Evolutionary conservation across 2,888 invertebrate species (phyloP), one percentile per base, ranked within the genome.

Genomic region (Eueremaeus valkanovi): DNA sequence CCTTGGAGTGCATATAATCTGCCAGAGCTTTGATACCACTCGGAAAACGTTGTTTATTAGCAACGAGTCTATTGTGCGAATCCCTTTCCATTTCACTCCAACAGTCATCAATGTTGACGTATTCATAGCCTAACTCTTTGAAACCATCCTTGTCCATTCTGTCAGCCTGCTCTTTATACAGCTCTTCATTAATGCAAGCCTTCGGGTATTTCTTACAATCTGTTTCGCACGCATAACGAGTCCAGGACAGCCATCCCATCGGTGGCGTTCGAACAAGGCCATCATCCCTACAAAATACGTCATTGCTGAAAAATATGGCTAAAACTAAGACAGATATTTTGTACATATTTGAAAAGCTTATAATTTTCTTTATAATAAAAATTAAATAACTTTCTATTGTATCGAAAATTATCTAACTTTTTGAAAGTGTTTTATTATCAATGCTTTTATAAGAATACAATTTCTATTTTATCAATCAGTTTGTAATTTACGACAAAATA

Each of bases 191-290:
- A 82, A 92, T 92, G 85, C 92, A 92, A 83, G 92, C 91, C 79
- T 92, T 90, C 76, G 92, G 92, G 86, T 92, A 91, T 85, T 91
- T 91, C 83, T 90, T 90, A 84, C 92, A 93, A 83, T 92, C 92
- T 45, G 91, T 92, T 82, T 92, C 92, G 83, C 92, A 92, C 79
- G 92, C 86, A 83, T 92, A 92, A 81, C 92, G 83, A 83, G 92
- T 91, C 92, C 92, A 92, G n/a, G 92, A 90, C 73, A 92, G 85
- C 92, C 92, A 92, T 36, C 92, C 92, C 92, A 92, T 92, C 0
- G 92, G 92, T 13, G 92, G 92, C 76, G 92, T 92, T 79, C 89
- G 83, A 16, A 89, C 92, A 81, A 92, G 81, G 24, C 92, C 92
- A 87, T 92, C 92, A 81, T 92, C 92, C 21, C 18, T 29, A 5